These are phyloP conservation scores for Nomada fabriciana DNA, from an alignment of 2,888 invertebrate genomes.

Conservation along the genomic window DNA sequence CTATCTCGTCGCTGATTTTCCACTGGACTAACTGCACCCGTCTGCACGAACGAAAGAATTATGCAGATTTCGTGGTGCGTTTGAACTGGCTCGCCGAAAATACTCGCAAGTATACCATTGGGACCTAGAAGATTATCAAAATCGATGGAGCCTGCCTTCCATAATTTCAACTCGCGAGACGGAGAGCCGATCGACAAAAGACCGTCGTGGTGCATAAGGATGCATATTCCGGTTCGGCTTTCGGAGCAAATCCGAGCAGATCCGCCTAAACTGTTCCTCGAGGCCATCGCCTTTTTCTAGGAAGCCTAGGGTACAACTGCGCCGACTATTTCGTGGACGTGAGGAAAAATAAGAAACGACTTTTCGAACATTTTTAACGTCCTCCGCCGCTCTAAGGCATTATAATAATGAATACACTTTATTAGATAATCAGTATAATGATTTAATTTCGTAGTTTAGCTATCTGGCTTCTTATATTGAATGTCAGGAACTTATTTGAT, in stretches of 20 bases:
- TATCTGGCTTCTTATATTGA: no score
- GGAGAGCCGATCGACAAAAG: conserved; percentile 42
- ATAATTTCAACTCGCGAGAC: conserved; percentile 63
- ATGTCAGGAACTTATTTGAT: no score
- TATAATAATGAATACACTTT: neutral
- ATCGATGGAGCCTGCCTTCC: conserved; percentile 66
- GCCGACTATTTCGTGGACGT: conserved; percentile 45
- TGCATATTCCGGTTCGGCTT: conserved; percentile 61
- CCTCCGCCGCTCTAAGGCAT: neutral
- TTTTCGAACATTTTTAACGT: conserved; percentile 19
- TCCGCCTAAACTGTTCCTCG: conserved; percentile 64
- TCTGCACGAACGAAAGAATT: conserved; percentile 57
- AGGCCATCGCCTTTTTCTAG: conserved; percentile 67
- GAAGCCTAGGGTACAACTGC: conserved; percentile 64
- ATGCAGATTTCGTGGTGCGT: conserved; percentile 67
- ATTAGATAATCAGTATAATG: neutral
- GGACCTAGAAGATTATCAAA: conserved; percentile 71
- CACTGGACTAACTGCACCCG: conserved; percentile 30
- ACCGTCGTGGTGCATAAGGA: conserved; percentile 58
- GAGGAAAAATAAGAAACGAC: conserved; percentile 28
- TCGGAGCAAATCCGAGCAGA: conserved; percentile 29
- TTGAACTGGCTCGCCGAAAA: conserved; percentile 60
- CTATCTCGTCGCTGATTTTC: neutral
- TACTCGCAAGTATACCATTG: conserved; percentile 71
- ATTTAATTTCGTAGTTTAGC: neutral